These are phyloP conservation scores for Ylistrum balloti DNA, from an alignment of 1,140 invertebrate genomes.

Conservation along the genomic window DNA sequence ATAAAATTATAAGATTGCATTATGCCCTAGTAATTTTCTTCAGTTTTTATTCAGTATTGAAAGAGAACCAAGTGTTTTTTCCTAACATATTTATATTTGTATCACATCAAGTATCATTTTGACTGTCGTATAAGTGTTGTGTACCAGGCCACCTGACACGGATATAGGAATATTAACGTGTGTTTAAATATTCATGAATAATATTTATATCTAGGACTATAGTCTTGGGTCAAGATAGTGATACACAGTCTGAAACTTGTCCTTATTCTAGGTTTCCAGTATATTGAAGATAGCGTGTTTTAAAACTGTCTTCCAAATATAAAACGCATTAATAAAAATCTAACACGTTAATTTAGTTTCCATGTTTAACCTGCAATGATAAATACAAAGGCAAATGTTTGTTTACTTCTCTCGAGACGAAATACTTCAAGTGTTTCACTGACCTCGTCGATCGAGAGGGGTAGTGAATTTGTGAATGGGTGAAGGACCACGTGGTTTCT, in stretches of 20 bases:
- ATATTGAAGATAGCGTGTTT: no score
- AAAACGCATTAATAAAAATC: no score
- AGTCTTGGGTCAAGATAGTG: neutral
- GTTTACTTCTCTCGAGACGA: constrained; percentile 16
- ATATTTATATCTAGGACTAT: neutral
- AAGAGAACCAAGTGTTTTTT: neutral
- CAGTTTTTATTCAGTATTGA: no score
- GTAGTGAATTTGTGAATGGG: neutral
- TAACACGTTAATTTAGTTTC: no score
- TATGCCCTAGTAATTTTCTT: constrained; percentile 24
- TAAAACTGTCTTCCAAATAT: no score
- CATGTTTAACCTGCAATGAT: neutral
- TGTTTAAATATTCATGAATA: constrained; percentile 36
- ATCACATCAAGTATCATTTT: neutral
- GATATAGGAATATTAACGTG: neutral
- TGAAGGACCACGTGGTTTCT: constrained; percentile 37
- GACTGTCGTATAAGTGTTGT: neutral
- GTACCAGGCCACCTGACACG: neutral
- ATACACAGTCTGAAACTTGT: neutral
- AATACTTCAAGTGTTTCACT: constrained; percentile 11
- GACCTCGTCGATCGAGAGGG: neutral
- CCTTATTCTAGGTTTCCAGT: no score
- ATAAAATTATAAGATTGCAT: neutral
- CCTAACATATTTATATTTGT: neutral
- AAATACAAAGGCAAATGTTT: neutral